These are phyloP conservation scores for zebrafish (Danio rerio) DNA, from an alignment of 2,113 vertebrate genomes.

Conservation along the genomic window GRCz12tu NC_133179.1:20047001-20047500, in stretches of 20 bases:
- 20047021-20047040: constrained; percentile 18
- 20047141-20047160: constrained; percentile 59
- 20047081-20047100: constrained; percentile 67
- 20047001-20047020: constrained; percentile 66
- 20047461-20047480: constrained; percentile 76
- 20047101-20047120: constrained; percentile 65
- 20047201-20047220: constrained; percentile 68
- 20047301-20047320: constrained; percentile 13
- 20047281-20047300: constrained; percentile 39
- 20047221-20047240: constrained; percentile 72
- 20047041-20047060: constrained; percentile 2
- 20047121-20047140: background rate
- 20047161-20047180: constrained; percentile 55
- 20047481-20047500: constrained; percentile 78
- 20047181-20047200: constrained; percentile 71
- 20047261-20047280: constrained; percentile 57
- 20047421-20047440: constrained; percentile 40
- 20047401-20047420: constrained; percentile 39
- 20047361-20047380: constrained; percentile 28
- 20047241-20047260: constrained; percentile 65
- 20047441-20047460: constrained; percentile 55
- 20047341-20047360: constrained; percentile 25
- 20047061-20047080: constrained; percentile 52
- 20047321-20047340: constrained; percentile 49
- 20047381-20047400: constrained; percentile 6